Evolutionary conservation across 2,888 invertebrate species (phyloP), one percentile per base, ranked within the genome.

Genomic region (Epirrhoe tristata): DNA sequence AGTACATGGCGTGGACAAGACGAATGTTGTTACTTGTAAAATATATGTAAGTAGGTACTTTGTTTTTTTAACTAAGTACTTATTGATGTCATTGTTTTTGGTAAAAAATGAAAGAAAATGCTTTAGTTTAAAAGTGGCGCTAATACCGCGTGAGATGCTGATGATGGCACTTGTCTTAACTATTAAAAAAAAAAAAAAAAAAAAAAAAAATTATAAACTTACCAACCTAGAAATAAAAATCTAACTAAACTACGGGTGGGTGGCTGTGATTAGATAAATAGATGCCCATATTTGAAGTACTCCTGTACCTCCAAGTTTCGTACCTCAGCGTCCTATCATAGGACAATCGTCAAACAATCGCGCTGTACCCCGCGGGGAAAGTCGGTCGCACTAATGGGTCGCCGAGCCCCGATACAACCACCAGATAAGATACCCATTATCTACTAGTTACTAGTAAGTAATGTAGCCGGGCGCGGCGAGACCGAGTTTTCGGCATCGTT

Each of bases 331-430:
- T 70, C 63, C 72, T 55, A 66, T 64, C 74, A 71, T 72, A 77
- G 83, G 86, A 87, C 85, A 83, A 84, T 83, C 81, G 82, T 84
- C 84, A 85, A 59, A 82, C 83, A 82, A 83, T 82, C 81, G 81
- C 66, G 72, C 64, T 73, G 73, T 78, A 75, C 80, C 83, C 83
- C 75, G 73, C 73, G 81, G 91, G 88, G 91, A 92, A 92, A 92
- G 92, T 92, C 85, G 90, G 91, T 81, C 88, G 86, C 76, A 77
- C 83, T 90, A 90, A 90, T 89, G 83, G 89, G 82, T 79, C 80
- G 78, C 80, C 80, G 77, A 77, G 74, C 81, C 78, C 77, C 76
- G 87, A 87, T 89, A 87, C 85, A 79, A 80, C 75, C 69, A 73
- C 72, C 69, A 74, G 90, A 89, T 91, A 90, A 88, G 85, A 85